Conservation (phyloP, 2,113 vertebrate species). For the Zeus faber region DNA sequence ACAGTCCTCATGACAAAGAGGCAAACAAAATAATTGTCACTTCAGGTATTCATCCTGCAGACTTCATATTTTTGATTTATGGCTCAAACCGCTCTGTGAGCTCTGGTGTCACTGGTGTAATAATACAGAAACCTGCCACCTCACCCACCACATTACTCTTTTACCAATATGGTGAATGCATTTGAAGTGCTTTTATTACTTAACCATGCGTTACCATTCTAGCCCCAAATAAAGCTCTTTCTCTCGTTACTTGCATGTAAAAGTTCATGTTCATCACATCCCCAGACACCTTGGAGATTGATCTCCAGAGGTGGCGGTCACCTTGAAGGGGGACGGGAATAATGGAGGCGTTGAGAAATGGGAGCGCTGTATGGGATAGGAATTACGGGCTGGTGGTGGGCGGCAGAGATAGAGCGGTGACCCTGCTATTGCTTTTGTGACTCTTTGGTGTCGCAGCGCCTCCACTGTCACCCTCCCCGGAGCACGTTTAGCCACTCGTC, state of each 20-base stretch:
- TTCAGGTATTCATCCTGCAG: slow-evolving; percentile 2
- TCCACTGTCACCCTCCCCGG: slow-evolving; percentile 40
- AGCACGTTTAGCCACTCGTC: slow-evolving; percentile 55
- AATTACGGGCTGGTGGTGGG: slow-evolving; percentile 4
- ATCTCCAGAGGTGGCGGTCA: not conserved
- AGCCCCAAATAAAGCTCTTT: no score
- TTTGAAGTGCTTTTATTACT: no score
- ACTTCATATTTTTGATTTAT: slow-evolving; percentile 13
- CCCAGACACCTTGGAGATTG: not conserved
- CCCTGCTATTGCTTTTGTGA: slow-evolving; percentile 42
- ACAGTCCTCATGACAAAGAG: slow-evolving; percentile 22
- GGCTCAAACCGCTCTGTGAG: not conserved
- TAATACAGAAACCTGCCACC: not conserved
- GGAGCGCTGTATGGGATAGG: not conserved
- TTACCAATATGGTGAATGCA: no score
- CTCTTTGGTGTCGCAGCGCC: slow-evolving; percentile 31
- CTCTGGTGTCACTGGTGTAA: not conserved
- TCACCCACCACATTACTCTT: no score
- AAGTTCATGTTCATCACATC: not conserved
- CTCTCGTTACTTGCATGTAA: not conserved
- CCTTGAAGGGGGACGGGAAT: not conserved
- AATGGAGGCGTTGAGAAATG: slow-evolving; percentile 2
- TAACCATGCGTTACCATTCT: no score
- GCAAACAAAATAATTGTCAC: no score
- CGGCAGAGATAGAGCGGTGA: slow-evolving; percentile 23